Evolutionary conservation across 2,797 vertebrate species (phyloP).

Genomic region (Pelodytes ibericus): DNA sequence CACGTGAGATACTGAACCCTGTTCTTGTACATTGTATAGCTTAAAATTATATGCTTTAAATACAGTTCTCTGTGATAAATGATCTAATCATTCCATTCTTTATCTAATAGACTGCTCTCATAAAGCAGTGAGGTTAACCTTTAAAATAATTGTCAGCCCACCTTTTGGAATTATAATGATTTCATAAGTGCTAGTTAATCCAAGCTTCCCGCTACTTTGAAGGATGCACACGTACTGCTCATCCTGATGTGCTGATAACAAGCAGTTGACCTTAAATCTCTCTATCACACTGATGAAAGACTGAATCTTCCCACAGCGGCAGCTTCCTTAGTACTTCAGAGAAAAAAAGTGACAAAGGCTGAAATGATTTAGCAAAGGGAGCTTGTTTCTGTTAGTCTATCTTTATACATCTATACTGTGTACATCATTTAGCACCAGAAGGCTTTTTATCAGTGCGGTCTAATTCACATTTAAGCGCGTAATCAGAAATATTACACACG

Average conservation of each 20-base stretch:
- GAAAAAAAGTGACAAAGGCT: constrained; percentile 3
- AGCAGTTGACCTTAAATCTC: constrained; percentile 45
- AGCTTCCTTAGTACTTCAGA: constrained; percentile 8
- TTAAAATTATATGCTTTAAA: constrained; percentile 55
- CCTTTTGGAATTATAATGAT: constrained; percentile 53
- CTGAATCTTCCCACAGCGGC: constrained; percentile 13
- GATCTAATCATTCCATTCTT: constrained; percentile 46
- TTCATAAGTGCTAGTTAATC: constrained; percentile 45
- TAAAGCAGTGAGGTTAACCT: constrained; percentile 52
- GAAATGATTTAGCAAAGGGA: constrained; percentile 3
- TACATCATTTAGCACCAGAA: neutral
- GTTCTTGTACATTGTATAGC: constrained; percentile 34
- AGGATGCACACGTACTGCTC: constrained; percentile 17
- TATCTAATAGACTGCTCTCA: constrained; percentile 44
- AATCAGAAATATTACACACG: too few species aligned
- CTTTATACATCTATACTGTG: neutral
- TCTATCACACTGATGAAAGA: constrained; percentile 38
- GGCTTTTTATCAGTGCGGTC: neutral
- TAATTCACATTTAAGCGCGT: too few species aligned
- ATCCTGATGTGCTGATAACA: constrained; percentile 44
- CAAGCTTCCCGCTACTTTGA: constrained; percentile 26
- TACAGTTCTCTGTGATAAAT: constrained; percentile 50
- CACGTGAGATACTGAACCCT: constrained; percentile 13
- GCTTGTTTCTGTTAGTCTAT: neutral
- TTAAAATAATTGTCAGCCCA: constrained; percentile 55